Base-by-base conservation (phyloP, 2,888 invertebrate species). In the Conus canariensis region DNA sequence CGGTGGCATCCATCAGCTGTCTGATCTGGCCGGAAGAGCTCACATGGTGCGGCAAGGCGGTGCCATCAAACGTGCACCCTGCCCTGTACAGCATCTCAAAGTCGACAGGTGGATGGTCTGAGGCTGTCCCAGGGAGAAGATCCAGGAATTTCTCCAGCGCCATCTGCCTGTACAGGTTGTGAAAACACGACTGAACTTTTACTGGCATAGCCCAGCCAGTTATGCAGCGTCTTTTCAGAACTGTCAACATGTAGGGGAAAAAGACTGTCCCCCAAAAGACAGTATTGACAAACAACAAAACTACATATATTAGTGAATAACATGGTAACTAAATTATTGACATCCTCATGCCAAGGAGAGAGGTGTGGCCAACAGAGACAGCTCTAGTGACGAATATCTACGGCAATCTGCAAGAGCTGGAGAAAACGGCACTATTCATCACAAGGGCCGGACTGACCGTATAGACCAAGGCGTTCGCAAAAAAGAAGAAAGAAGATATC, bases 41-140 rank as follows among this genome's bases (percentile, higher is more conserved):
- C 56, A 98, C 97, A 95, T 99, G 98, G 96, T 98, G 97, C 0
- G 99, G 99, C 89, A 99, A 96, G 56, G 98, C 98, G 25, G 94
- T 95, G 10, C 97, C 97, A 95, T 99, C 98, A 91, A 98, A 97
- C 0, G 99, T 99, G 95, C 98, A 98, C 7, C 99, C 99, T 70
- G 98, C 98, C 93, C 98, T 98, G 95, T 98, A 98, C 14, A 99
- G 97, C 91, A 98, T 96, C 95, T 97, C 97, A 98, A 98, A 98
- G 95, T 98, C 96, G 3, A 97, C 97, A 88, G 60, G 70, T 88
- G 56, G 70, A 59, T 86, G 83, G 22, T 85, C 74, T 12, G 67
- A n/a, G 4, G 67, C 67, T 19, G 30, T 70, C 45, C 7, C 58
- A 25, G 30, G 82, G n/a, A 92, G 82, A 58, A 90, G 91, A 14